Base-by-base conservation (phyloP, 30 jellyfish, hydroid and myxozoan genomes). In the Rhopilema esculentum region DNA sequence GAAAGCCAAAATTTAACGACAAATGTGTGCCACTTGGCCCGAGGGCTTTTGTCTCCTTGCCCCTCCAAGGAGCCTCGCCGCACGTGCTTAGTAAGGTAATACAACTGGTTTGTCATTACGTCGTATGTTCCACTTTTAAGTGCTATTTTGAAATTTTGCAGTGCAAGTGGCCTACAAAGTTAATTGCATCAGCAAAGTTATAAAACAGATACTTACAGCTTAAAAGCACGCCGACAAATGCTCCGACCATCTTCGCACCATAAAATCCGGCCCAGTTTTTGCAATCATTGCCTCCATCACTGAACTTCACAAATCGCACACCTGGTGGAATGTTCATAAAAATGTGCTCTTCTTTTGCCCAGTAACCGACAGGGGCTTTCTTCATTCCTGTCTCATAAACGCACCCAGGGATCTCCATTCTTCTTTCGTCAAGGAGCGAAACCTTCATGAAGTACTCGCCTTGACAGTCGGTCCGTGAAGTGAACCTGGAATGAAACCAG, bases 161-260 rank as follows among this genome's bases (percentile, higher is more conserved):
- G n/a, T n/a, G n/a, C n/a, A n/a, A n/a, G n/a, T n/a, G n/a, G n/a
- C n/a, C n/a, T n/a, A n/a, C n/a, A n/a, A n/a, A n/a, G n/a, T n/a
- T n/a, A 40, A 12, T 6, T 2, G 57, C 57, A 2, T 40, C 9
- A 40, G 57, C 6, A 12, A 2, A 40, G 8, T n/a, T 12, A 15
- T 24, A 9, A 8, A 30, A n/a, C 6, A 22, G 24, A 79, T 8
- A 18, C 82, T 30, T 66, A 80, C 90, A 26, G 24, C 71, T 52
- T 19, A 83, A 51, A 70, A 85, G 21, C 18, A 85, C 84, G 20
- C 94, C 94, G 27, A 79, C 94, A 33, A 85, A 85, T 27, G 94
- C 94, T 31, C 94, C 94, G 25, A 85, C 94, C 94, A 85, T 85
- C 67, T 85, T 85, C 21, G 78, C 83, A 18, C 94, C 94, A 85